Evolutionary conservation across 2,797 vertebrate species (phyloP).

Genomic region (Salarias fasciatus): DNA sequence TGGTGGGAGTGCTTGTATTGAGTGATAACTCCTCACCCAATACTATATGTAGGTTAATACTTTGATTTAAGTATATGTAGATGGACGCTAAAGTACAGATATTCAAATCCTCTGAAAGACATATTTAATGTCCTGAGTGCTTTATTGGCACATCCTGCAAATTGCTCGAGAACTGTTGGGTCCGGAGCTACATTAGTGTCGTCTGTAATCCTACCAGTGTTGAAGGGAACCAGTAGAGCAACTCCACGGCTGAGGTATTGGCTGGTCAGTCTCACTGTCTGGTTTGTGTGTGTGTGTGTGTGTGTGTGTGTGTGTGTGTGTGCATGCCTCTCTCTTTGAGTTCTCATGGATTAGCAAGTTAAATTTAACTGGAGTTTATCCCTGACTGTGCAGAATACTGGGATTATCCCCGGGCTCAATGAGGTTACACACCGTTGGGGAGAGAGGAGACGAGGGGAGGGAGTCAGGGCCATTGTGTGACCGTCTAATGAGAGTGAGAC

Average conservation of each 20-base stretch:
- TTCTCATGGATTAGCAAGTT: constrained; percentile 81
- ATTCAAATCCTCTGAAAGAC: constrained; percentile 7
- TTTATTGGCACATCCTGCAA: constrained; percentile 19
- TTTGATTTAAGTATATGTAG: constrained; percentile 6
- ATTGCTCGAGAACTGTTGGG: constrained; percentile 19
- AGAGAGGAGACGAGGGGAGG: not conserved
- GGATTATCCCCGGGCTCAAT: constrained; percentile 78
- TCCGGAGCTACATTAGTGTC: constrained; percentile 17
- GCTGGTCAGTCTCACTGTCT: not conserved
- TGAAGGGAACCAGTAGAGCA: constrained; percentile 17
- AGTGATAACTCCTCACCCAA: constrained; percentile 23
- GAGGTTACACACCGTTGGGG: constrained; percentile 63
- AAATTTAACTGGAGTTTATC: constrained; percentile 84
- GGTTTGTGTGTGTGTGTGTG: constrained; percentile 3
- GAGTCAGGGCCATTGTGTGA: constrained; percentile 57
- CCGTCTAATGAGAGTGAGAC: constrained; percentile 4
- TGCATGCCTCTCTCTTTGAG: constrained; percentile 24
- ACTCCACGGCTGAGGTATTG: constrained; percentile 9
- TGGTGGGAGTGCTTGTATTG: too few relatives aligned
- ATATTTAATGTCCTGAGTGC: constrained; percentile 31
- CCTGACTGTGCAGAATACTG: constrained; percentile 81
- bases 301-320: constrained; percentile 3
- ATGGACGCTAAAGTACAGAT: constrained; percentile 15
- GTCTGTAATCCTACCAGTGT: constrained; percentile 30
- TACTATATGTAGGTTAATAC: constrained; percentile 34